Evolutionary conservation across 2,888 invertebrate genomes (phyloP).

Genomic region (Aethes cnicana): DNA sequence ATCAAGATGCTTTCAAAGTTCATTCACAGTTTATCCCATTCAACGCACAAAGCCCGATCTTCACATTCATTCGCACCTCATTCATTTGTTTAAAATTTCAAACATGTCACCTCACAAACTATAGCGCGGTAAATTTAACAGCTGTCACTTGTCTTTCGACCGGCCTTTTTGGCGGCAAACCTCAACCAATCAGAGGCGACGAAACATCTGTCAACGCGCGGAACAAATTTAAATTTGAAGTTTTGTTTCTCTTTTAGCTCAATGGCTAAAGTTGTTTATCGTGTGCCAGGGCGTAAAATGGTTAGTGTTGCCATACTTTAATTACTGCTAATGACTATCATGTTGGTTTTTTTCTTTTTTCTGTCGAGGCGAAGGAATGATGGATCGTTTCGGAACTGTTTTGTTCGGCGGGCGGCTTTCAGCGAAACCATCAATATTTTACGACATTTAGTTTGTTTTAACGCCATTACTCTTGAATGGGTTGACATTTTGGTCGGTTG

Average conservation of each 20-base stretch:
- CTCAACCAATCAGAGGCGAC: conserved; percentile 69
- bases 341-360: conserved; percentile 44
- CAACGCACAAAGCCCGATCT: conserved; percentile 17
- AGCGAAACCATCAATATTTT: conserved; percentile 26
- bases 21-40: conserved; percentile 16
- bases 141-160: conserved; percentile 63
- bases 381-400: conserved; percentile 40
- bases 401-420: conserved; percentile 23
- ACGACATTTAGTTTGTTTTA: conserved; percentile 13
- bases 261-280: conserved; percentile 34
- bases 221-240: conserved; percentile 21
- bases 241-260: conserved; percentile 10
- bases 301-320: conserved; percentile 45
- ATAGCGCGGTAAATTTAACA: conserved; percentile 59
- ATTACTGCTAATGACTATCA: conserved; percentile 58
- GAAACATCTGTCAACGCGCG: conserved; percentile 59
- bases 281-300: conserved; percentile 29
- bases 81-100: conserved; percentile 51
- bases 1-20: conserved; percentile 12
- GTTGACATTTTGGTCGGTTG: no score
- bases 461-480: conserved; percentile 5
- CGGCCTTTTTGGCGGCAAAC: conserved; percentile 58
- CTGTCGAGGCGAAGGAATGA: conserved; percentile 44
- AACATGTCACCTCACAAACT: conserved; percentile 66
- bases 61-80: conserved; percentile 30